Base-by-base conservation (phyloP, 1,140 invertebrate species). In the Condylostylus longicornis region DNA sequence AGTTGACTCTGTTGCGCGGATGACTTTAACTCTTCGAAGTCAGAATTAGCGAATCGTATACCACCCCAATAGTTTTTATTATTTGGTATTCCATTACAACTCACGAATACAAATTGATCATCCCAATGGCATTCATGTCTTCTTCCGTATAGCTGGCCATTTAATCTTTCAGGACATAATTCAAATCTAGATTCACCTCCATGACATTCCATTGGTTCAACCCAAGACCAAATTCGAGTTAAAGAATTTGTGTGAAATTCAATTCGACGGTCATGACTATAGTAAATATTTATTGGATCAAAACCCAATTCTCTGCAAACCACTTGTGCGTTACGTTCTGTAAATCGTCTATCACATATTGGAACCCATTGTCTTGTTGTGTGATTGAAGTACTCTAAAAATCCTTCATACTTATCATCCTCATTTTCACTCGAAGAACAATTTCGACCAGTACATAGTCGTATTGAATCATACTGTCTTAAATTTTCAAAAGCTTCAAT, bases 321-420 rank as follows among this genome's bases (percentile, higher is more conserved):
- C 1, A 98, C 89, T 68, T 91, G 78, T 3, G 87, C 88, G 60
- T 95, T 95, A 50, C 87, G 68, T 55, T 94, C 85, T 0, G 87
- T 94, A 55, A 98, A 98, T 38, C 89, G 69, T 33, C 72, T 70
- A 67, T 99, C 95, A 63, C 96, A 99, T 54, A 97, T 77, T 0
- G 95, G 87, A 25, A 95, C 83, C 89, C 91, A 97, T 57, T 97
- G 89, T 8, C 88, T 62, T 0, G 90, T 94, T 4, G 94, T 97
- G 37, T 67, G 69, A 59, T 98, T 99, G 55, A 86, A 98, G 48
- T 93, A 81, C 64, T 98, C 87, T 21, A 99, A 61, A 52, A 97
- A 99, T 23, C 80, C 82, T 69, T 81, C 76, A 2, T 61, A 65
- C 28, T 62, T 48, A 13, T 63, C 62, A 8, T 53, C 48, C n/a